Percentiles rank a stretch among this genome's conserved stretches.
Conservation (phyloP, 2,113 vertebrate species). For the Corythoichthys haematopterus region DNA sequence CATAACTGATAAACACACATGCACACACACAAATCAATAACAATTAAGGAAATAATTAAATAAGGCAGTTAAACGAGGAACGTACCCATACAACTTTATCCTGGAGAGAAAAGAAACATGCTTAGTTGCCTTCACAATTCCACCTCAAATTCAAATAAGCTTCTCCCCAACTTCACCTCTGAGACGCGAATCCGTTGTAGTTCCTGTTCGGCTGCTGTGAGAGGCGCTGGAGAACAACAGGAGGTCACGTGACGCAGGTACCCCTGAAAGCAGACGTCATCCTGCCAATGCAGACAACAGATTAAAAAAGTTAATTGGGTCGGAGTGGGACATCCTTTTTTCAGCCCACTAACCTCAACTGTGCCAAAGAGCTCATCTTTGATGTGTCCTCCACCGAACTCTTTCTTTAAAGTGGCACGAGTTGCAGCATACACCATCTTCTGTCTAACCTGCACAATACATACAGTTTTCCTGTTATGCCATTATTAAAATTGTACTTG, state of each 20-base stretch:
- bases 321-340: neutral
- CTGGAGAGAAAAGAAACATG: constrained; percentile 42
- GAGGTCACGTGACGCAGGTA: constrained; percentile 89
- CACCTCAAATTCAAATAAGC: neutral
- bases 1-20: neutral
- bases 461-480: neutral
- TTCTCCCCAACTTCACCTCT: constrained; percentile 71
- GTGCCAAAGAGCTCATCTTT: constrained; percentile 96
- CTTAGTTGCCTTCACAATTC: neutral
- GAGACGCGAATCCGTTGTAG: constrained; percentile 91
- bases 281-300: constrained; percentile 66
- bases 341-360: constrained; percentile 75
- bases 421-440: constrained; percentile 98
- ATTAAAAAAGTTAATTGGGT: neutral
- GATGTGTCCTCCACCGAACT: constrained; percentile 94
- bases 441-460: constrained; percentile 81
- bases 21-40: neutral
- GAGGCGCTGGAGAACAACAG: constrained; percentile 81
- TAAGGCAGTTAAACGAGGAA: constrained; percentile 6
- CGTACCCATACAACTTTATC: constrained; percentile 75
- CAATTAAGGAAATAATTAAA: neutral
- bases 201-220: constrained; percentile 88
- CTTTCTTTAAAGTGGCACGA: constrained; percentile 95
- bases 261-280: constrained; percentile 88
- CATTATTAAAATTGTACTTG: no score